Conservation (phyloP, 2,797 vertebrate genomes). For the Micrastur ruficollis region DNA sequence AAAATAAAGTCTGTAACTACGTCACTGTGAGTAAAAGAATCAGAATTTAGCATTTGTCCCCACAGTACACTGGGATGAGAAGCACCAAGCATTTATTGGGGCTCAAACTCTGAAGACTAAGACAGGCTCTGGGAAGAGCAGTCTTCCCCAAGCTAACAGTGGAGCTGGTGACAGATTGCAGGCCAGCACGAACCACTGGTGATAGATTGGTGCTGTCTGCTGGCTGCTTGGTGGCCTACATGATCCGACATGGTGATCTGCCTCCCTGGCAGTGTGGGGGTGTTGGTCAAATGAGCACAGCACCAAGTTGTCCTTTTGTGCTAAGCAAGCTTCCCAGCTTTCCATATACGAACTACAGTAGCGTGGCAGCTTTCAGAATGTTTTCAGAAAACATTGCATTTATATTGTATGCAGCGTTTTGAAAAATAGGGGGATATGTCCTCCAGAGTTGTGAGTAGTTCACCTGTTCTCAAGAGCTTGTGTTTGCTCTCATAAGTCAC, state of each 20-base stretch:
- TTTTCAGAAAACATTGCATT: neutral
- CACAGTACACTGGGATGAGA: neutral
- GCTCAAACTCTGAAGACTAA: neutral
- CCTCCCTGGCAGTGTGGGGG: accelerated
- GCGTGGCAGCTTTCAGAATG: accelerated
- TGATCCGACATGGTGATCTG: neutral
- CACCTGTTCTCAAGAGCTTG: neutral
- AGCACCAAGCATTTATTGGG: neutral
- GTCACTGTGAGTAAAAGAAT: neutral
- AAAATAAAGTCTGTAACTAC: neutral
- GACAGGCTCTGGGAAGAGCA: accelerated
- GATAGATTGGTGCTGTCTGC: neutral
- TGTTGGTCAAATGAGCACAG: neutral
- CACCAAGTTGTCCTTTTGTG: accelerated
- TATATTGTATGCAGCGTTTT: accelerated
- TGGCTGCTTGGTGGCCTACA: neutral
- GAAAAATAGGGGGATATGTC: neutral
- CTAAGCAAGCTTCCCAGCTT: neutral
- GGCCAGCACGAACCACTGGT: neutral
- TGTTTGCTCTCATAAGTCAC: neutral
- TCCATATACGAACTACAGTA: neutral
- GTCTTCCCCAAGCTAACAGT: neutral
- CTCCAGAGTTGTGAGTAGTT: neutral
- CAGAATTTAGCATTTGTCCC: neutral
- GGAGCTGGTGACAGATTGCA: neutral